Evolutionary conservation across 37 sponge, comb jelly and placozoan genomes (phyloP), one percentile per base, ranked within the genome.

Genomic region (Eunapius fragilis): DNA sequence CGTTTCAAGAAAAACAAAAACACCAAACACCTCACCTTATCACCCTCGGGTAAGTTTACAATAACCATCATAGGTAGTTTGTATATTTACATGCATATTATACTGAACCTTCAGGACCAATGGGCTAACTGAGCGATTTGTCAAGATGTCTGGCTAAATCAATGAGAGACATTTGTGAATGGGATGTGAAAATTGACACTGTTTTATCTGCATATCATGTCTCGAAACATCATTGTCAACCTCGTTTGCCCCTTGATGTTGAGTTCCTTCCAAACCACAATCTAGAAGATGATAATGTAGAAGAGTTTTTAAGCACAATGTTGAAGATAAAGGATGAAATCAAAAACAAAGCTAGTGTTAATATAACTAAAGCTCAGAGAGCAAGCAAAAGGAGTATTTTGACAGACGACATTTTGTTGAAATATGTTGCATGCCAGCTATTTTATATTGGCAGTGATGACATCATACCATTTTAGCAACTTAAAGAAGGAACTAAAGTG

Each of bases 11-110:
- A 84, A 49, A n/a, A n/a, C n/a, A 84, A 76, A 25, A 37, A 72
- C 33, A 27, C 37, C 85, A 84, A 86, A 32, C 47, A 45, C 36
- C 49, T 73, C 6, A 86, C 76, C 81, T n/a, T 81, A 81, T 75
- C 87, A 87, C 47, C 82, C 81, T 35, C 87, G 80, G 77, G 87
- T 87, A 74, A 27, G 25, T 67, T 28, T 30, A 27, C 26, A 26
- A 45, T 45, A 45, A 45, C 47, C 47, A 45, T 45, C 47, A 45
- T 45, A 45, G 47, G 47, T 9, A 45, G 47, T 45, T 45, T 45
- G 47, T 45, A 9, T 45, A 45, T 45, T 45, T 45, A 45, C 47
- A 11, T 68, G 11, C 70, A 69, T 19, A 35, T 45, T 45, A 45
- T 25, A 37, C 23, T 37, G 9, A 30, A 32, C 37, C 23, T 80